A percentile compares a stretch with the other conserved stretches of the same genome.
phyloP scores from a whole-genome alignment of 2,797 vertebrate genomes.

The Rhinella marina region DNA sequence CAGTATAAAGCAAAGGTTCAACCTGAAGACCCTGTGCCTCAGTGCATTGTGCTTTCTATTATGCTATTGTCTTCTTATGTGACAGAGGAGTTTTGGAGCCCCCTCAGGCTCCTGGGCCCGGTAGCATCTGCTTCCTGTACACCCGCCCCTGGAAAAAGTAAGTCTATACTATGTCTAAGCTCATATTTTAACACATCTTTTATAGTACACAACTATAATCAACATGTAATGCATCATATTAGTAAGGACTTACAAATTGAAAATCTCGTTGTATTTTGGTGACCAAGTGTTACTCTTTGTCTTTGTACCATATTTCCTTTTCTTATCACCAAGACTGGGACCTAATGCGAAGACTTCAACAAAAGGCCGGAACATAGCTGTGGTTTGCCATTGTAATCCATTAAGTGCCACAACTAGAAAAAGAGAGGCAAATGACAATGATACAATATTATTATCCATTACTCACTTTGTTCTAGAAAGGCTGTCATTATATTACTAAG shows the following conservation, averaged over 20 bases:
- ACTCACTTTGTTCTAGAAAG: neutral
- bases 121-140: too few relatives aligned
- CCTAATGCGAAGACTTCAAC: conserved; percentile 93
- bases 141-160: too few relatives aligned
- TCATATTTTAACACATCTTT: neutral
- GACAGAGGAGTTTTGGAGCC: too few relatives aligned
- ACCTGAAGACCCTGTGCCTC: too few relatives aligned
- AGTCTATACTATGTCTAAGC: neutral
- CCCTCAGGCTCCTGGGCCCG: too few relatives aligned
- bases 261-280: conserved; percentile 98
- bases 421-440: neutral
- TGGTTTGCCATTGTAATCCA: conserved; percentile 94
- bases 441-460: neutral
- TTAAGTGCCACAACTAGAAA: conserved; percentile 88
- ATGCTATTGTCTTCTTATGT: too few relatives aligned
- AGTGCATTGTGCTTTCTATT: too few relatives aligned
- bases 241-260: conserved; percentile 91
- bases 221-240: neutral
- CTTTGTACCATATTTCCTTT: conserved; percentile 96
- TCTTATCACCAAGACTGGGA: conserved; percentile 92
- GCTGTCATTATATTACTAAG: neutral
- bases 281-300: conserved; percentile 99
- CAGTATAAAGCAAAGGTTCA: too few relatives aligned
- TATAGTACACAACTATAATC: neutral
- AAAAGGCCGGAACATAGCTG: conserved; percentile 96